Evolutionary conservation across 2,888 invertebrate species (phyloP).

Genomic region (Athalia circularis): DNA sequence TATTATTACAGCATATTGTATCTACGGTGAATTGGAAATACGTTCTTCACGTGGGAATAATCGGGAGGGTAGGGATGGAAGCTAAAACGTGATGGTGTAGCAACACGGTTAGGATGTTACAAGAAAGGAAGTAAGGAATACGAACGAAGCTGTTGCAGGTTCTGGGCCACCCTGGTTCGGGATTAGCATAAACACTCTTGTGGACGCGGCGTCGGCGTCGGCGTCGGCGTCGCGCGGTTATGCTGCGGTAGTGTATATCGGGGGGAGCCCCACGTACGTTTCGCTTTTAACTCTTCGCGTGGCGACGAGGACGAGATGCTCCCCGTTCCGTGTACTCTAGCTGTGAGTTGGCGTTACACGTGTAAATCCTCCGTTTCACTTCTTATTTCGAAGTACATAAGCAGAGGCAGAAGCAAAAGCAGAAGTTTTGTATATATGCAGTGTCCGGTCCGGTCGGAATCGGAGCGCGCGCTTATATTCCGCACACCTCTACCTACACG

Average conservation of each 20-base stretch:
- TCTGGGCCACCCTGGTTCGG: constrained; percentile 62
- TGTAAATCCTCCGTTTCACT: constrained; percentile 67
- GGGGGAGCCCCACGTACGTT: constrained; percentile 20
- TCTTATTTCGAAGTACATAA: constrained; percentile 59
- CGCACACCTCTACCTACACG: too few relatives aligned
- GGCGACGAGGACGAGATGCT: too few relatives aligned
- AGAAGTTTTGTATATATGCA: too few relatives aligned
- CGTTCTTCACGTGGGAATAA: too few relatives aligned
- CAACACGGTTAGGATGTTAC: neutral
- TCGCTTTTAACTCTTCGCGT: too few relatives aligned
- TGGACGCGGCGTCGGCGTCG: constrained; percentile 49
- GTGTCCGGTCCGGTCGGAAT: neutral
- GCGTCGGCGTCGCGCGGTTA: constrained; percentile 57
- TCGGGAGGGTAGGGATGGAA: too few relatives aligned
- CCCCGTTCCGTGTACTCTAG: too few relatives aligned
- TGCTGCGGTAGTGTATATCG: constrained; percentile 13
- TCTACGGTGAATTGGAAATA: too few relatives aligned
- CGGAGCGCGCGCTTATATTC: too few relatives aligned
- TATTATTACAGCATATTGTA: too few relatives aligned
- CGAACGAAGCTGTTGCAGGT: constrained; percentile 6
- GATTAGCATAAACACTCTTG: constrained; percentile 66
- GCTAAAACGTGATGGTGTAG: neutral
- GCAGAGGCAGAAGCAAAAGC: neutral
- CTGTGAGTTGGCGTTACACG: constrained; percentile 61
- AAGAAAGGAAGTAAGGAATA: neutral